Base-by-base conservation (phyloP, 23 tunicate species). In the Halocynthia roretzi region DNA sequence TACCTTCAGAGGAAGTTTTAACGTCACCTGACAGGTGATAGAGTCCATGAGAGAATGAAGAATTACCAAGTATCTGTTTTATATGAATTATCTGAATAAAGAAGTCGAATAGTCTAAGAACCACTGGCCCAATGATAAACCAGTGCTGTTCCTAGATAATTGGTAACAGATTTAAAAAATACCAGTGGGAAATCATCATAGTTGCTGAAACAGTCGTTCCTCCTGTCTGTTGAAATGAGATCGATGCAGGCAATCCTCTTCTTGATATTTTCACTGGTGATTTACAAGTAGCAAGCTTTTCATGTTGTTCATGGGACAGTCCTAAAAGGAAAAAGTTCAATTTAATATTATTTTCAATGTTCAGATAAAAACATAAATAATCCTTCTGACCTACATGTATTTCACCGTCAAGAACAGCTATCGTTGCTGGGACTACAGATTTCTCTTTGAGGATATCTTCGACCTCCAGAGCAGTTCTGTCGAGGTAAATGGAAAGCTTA, bases 201-300 rank as follows among this genome's bases (percentile, higher is more conserved):
- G 98, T 93, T 8, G 94, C 98, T 5, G 98, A 71, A 5, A 93
- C 93, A 56, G 98, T 93, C 1, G 98, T 93, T 4, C 98, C 98
- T 18, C 98, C 98, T 19, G 83, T 70, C 11, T 70, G 81, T 20
- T 68, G 51, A 8, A 70, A 87, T 56, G 88, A 80, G 10, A 80
- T 50, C 0, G 83, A 92, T 11, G 80, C 81, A 7, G 98, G 55
- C 18, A 93, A 52, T 19, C 89, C 89, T 12, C 89, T 78, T 60
- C 84, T 68, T 31, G 98, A 93, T 51, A 93, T n/a, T 67, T 93
- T 93, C 2, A 76, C 71, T 31, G 74, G 4, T 2, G 74, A 53
- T 6, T 63, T 40, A 40, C 62, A 52, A 7, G 70, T 67, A 6
- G 93, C 73, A 48, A 93, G 63, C 7, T 55, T 52, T 0, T 79